These are phyloP conservation scores for Eulimnadia texana DNA, from an alignment of 1,140 invertebrate species.

Conservation along the genomic window DNA sequence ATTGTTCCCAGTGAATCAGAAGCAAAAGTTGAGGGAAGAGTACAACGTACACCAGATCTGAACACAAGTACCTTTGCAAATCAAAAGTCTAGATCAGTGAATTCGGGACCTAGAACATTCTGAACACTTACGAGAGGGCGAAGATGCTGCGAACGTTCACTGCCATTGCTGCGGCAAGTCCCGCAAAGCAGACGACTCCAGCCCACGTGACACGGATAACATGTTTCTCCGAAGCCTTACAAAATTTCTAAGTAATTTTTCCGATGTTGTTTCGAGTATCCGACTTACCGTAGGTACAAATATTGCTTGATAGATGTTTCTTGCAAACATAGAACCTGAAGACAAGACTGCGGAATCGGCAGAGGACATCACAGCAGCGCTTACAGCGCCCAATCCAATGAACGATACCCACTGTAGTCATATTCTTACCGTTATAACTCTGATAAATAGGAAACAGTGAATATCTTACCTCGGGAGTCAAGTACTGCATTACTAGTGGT, in stretches of 20 bases:
- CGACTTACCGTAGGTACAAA: conserved; percentile 45
- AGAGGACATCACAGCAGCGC: conserved; percentile 64
- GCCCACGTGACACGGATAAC: conserved; percentile 58
- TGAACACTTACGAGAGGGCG: conserved; percentile 60
- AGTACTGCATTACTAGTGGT: conserved; percentile 55
- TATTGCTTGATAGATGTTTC: conserved; percentile 58
- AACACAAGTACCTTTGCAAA: conserved; percentile 43
- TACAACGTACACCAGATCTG: conserved; percentile 65
- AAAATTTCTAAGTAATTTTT: neutral
- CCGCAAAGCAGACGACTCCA: conserved; percentile 50
- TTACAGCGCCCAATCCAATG: conserved; percentile 57
- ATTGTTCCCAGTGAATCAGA: conserved; percentile 51
- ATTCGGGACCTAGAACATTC: too few relatives aligned
- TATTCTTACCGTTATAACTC: conserved; percentile 10
- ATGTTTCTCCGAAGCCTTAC: conserved; percentile 52
- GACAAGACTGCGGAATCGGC: conserved; percentile 61
- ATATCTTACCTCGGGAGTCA: conserved; percentile 41
- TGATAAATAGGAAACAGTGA: neutral
- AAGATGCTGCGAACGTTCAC: conserved; percentile 59
- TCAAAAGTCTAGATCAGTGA: neutral
- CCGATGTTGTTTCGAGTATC: neutral
- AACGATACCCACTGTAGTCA: conserved; percentile 37
- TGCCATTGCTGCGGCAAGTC: conserved; percentile 53
- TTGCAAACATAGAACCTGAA: conserved; percentile 64
- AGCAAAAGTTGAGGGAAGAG: conserved; percentile 67